Conservation (phyloP, 92 coral and sea anemone species). For the Micromussa lordhowensis region DNA sequence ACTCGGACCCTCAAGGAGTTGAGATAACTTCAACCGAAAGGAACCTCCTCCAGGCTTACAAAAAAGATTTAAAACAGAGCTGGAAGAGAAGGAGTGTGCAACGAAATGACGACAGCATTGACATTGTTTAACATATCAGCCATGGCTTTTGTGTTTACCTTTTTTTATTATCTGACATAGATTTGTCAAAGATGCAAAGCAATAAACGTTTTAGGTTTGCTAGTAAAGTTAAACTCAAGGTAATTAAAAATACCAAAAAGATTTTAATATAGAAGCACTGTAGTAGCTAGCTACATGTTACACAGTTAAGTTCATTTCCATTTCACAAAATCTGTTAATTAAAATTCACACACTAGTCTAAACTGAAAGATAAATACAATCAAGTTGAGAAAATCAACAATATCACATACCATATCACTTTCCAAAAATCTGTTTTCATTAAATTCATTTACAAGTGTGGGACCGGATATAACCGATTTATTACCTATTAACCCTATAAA, state of each 20-base stretch:
- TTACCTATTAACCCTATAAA: neutral
- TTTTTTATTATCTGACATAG: neutral
- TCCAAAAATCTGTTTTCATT: neutral
- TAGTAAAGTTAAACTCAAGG: no score
- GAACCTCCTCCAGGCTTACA: no score
- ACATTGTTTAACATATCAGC: neutral
- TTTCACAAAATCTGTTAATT: neutral
- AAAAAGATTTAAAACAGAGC: no score
- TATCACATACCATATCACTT: neutral
- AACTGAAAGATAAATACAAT: neutral
- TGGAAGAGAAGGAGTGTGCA: neutral
- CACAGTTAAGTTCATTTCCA: neutral
- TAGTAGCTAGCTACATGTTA: neutral
- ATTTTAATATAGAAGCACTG: no score
- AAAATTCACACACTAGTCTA: conserved; percentile 2
- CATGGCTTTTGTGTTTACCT: neutral
- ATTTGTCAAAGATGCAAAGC: neutral
- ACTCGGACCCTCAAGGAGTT: no score
- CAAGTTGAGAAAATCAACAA: neutral
- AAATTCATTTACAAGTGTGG: neutral
- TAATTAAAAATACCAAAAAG: no score
- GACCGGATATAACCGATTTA: neutral
- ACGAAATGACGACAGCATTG: neutral
- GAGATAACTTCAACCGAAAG: no score
- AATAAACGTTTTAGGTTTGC: neutral